Conservation (phyloP, 1,140 invertebrate species). For the Drosophila pachea region DNA sequence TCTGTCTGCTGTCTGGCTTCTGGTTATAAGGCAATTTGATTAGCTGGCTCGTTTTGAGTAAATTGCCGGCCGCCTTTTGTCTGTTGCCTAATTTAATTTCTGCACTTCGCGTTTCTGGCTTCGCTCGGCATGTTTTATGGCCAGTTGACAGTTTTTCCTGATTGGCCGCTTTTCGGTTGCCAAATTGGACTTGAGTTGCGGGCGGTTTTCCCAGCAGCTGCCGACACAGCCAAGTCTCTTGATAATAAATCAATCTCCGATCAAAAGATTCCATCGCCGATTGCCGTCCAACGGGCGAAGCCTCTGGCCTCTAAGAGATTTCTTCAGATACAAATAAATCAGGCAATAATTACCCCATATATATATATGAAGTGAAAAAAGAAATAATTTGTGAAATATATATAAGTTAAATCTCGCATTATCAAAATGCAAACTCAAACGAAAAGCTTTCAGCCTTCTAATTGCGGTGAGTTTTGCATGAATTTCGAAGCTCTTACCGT, state of each 20-base stretch:
- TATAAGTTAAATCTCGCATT: no score
- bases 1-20: slow-evolving; percentile 8
- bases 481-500: no score
- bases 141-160: slow-evolving; percentile 64
- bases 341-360: background rate
- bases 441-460: background rate
- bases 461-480: no score
- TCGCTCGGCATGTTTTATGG: slow-evolving; percentile 38
- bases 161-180: slow-evolving; percentile 37
- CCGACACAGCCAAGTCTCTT: background rate
- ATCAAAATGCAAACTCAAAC: no score
- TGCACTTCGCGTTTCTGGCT: slow-evolving; percentile 45
- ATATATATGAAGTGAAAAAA: background rate
- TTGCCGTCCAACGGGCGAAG: background rate
- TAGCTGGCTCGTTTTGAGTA: slow-evolving; percentile 65
- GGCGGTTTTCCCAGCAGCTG: slow-evolving; percentile 15
- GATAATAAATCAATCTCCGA: slow-evolving; percentile 8
- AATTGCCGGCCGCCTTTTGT: slow-evolving; percentile 67
- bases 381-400: no score
- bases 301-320: background rate
- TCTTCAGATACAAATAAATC: no score
- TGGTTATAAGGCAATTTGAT: slow-evolving; percentile 72
- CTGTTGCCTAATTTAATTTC: slow-evolving; percentile 70
- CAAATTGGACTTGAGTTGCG: slow-evolving; percentile 38
- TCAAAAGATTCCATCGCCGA: background rate